Conservation (phyloP, 2,888 invertebrate species). For the Neelides folsomi region DNA sequence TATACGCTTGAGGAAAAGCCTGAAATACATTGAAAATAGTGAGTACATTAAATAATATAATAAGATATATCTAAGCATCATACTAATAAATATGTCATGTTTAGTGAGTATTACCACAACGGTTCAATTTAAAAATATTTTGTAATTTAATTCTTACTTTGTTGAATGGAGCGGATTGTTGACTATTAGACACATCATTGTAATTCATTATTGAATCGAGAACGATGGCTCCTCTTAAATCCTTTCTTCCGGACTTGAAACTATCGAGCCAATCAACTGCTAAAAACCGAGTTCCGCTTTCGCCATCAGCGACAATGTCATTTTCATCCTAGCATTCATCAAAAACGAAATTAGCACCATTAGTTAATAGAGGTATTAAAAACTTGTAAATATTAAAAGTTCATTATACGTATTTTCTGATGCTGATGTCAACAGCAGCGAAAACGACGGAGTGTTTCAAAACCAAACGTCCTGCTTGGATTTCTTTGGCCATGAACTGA, state of each 20-base stretch:
- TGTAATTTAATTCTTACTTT: too few species aligned
- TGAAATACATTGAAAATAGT: constrained; percentile 1
- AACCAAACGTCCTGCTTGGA: constrained; percentile 12
- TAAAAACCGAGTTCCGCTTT: background rate
- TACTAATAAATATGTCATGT: too few species aligned
- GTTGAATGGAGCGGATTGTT: background rate
- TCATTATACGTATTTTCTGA: constrained; percentile 32
- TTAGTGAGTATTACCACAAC: too few species aligned
- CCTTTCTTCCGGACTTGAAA: constrained; percentile 8
- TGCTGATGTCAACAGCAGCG: constrained; percentile 32
- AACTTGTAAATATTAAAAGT: background rate
- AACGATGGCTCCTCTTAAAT: constrained; percentile 33
- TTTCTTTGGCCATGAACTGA: constrained; percentile 23
- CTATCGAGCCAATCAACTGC: constrained; percentile 7
- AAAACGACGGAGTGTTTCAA: constrained; percentile 33
- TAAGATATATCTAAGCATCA: too few species aligned
- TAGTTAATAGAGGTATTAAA: background rate
- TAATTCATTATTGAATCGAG: constrained; percentile 34
- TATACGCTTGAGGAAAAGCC: constrained; percentile 21
- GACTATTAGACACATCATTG: constrained; percentile 5
- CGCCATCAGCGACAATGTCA: background rate
- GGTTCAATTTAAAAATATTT: too few species aligned
- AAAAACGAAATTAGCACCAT: background rate
- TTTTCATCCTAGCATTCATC: background rate
- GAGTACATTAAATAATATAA: too few species aligned